These are phyloP conservation scores for Copidosoma floridanum DNA, from an alignment of 1,140 invertebrate species.

Conservation along the genomic window DNA sequence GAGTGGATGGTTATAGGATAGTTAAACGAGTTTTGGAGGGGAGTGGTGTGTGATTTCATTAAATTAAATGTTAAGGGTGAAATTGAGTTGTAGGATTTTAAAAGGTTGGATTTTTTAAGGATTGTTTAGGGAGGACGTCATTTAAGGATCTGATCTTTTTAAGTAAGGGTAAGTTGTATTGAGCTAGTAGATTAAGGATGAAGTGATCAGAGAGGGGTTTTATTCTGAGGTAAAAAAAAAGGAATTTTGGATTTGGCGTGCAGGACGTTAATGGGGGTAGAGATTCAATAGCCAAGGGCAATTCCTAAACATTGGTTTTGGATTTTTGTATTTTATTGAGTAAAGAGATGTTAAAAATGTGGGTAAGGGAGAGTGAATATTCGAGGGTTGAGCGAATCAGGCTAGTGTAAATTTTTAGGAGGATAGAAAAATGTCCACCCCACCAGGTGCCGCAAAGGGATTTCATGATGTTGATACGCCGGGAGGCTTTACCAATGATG, in stretches of 20 bases:
- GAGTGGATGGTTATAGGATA: no score
- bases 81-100: no score
- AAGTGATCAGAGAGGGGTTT: not conserved
- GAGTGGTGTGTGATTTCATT: no score
- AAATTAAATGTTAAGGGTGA: no score
- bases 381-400: slow-evolving; percentile 23
- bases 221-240: not conserved
- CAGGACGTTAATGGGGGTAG: slow-evolving; percentile 14
- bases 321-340: not conserved
- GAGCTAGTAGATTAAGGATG: no score
- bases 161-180: no score
- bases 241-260: slow-evolving; percentile 2
- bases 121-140: no score
- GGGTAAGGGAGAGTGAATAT: not conserved
- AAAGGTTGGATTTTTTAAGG: no score
- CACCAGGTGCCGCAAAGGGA: slow-evolving; percentile 16
- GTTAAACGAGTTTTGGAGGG: no score
- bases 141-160: no score
- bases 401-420: slow-evolving; percentile 23
- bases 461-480: slow-evolving; percentile 18
- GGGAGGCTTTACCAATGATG: slow-evolving; percentile 1
- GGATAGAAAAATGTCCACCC: slow-evolving; percentile 21
- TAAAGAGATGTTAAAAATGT: not conserved
- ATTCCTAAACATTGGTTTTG: slow-evolving; percentile 10
- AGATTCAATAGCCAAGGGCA: slow-evolving; percentile 6